phyloP scores from a whole-genome alignment of 2,888 invertebrate genomes.

The Serripes groenlandicus region DNA sequence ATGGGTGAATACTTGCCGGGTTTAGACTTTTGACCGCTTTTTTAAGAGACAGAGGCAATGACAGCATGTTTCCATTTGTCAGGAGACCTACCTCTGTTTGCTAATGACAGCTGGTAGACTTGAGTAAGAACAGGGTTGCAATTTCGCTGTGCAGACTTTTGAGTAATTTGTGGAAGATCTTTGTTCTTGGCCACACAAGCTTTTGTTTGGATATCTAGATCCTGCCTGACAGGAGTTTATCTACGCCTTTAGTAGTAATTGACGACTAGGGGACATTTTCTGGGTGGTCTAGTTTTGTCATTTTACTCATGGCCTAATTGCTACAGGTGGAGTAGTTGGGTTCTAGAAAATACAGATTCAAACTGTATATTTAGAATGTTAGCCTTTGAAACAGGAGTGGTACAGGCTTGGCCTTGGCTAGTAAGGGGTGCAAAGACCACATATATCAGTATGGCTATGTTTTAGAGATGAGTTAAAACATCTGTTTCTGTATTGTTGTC shows the following conservation, averaged over 20 bases:
- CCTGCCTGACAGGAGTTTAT: not conserved
- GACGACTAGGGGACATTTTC: not conserved
- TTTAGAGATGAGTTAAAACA: conserved; percentile 4
- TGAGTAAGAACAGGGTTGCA: not conserved
- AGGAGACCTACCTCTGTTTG: not conserved
- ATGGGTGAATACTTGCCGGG: conserved; percentile 6
- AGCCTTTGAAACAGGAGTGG: not conserved
- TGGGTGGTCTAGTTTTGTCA: not conserved
- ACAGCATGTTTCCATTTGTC: conserved; percentile 1
- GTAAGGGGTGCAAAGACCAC: not conserved
- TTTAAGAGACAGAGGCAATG: conserved; percentile 1
- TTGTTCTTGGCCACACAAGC: not conserved
- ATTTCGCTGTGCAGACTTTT: not conserved
- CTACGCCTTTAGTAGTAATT: not conserved
- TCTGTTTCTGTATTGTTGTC: not conserved
- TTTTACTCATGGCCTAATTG: not conserved
- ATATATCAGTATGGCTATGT: not conserved
- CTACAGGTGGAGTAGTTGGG: not conserved
- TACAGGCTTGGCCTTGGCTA: not conserved
- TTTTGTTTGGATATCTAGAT: not conserved
- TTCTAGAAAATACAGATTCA: conserved; percentile 2
- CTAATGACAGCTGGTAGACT: not conserved
- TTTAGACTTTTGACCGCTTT: not conserved
- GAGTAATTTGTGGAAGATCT: not conserved
- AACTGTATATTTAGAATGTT: conserved; percentile 7